A percentile compares a stretch with the other conserved stretches of the same genome.
Conservation (phyloP, 2,113 vertebrate genomes). For the Vulpes lagopus region DNA sequence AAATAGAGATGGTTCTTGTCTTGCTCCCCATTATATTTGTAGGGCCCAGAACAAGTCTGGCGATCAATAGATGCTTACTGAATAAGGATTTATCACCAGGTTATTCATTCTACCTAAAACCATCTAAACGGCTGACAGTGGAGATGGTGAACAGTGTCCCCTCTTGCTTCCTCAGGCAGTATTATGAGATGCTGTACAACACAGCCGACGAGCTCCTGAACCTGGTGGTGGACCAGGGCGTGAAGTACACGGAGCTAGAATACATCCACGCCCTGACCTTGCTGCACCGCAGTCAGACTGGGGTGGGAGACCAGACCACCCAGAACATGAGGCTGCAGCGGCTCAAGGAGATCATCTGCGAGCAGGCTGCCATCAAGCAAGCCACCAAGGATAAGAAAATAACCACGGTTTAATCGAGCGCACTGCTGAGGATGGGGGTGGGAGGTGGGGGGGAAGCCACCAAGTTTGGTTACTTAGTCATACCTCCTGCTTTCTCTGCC, state of each 20-base stretch:
- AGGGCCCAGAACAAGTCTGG: background rate
- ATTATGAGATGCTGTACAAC: constrained; percentile 99
- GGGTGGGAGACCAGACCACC: constrained; percentile 96
- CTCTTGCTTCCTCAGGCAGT: constrained; percentile 89
- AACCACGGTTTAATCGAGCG: constrained; percentile 92
- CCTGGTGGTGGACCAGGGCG: constrained; percentile 98
- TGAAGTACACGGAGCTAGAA: constrained; percentile 98
- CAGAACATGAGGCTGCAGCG: constrained; percentile 96
- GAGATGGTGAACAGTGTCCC: background rate
- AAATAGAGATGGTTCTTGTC: background rate
- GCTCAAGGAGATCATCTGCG: constrained; percentile 98
- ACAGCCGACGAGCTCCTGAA: constrained; percentile 96
- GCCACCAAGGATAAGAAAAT: constrained; percentile 99
- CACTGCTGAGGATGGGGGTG: fast-evolving
- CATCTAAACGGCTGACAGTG: fast-evolving
- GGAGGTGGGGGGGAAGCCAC: fast-evolving
- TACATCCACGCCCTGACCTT: constrained; percentile 97
- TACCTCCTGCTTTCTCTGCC: background rate
- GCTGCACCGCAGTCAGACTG: constrained; percentile 98
- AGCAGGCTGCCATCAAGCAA: constrained; percentile 99
- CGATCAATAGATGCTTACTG: background rate
- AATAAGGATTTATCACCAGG: background rate
- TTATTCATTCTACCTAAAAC: fast-evolving
- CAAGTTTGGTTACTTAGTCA: background rate
- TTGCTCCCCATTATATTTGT: background rate